These are phyloP conservation scores for Crematogaster levior DNA, from an alignment of 2,888 invertebrate genomes.

Conservation along the genomic window DNA sequence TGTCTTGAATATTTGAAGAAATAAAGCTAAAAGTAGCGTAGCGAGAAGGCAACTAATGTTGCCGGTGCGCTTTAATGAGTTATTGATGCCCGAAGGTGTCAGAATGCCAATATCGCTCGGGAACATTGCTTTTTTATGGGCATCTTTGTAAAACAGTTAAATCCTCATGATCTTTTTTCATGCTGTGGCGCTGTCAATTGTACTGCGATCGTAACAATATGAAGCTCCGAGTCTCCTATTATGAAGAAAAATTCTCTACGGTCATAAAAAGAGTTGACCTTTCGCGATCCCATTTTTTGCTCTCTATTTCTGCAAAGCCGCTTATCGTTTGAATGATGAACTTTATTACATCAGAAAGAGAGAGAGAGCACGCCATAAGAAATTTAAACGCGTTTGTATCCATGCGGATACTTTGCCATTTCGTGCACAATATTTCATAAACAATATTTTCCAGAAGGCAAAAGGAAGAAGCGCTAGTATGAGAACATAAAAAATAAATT, in stretches of 20 bases:
- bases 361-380: slow-evolving; percentile 16
- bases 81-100: slow-evolving; percentile 33
- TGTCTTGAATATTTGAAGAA: neutral
- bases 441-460: neutral
- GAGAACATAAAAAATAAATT: neutral
- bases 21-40: neutral
- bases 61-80: slow-evolving; percentile 20
- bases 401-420: neutral
- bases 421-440: neutral
- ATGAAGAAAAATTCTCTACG: neutral
- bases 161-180: slow-evolving; percentile 26
- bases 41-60: neutral
- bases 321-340: slow-evolving; percentile 23
- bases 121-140: slow-evolving; percentile 26
- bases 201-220: slow-evolving; percentile 2
- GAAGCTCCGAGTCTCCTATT: neutral
- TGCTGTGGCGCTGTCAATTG: slow-evolving; percentile 6
- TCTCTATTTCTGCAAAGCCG: slow-evolving; percentile 3
- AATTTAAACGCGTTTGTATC: slow-evolving; percentile 8
- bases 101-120: slow-evolving; percentile 19
- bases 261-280: neutral
- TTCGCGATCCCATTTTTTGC: neutral
- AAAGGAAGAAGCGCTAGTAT: neutral
- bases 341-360: slow-evolving; percentile 22
- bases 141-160: slow-evolving; percentile 32